Evolutionary conservation across 2,888 invertebrate species (phyloP).

Genomic region (Eucriotettix oculatus): DNA sequence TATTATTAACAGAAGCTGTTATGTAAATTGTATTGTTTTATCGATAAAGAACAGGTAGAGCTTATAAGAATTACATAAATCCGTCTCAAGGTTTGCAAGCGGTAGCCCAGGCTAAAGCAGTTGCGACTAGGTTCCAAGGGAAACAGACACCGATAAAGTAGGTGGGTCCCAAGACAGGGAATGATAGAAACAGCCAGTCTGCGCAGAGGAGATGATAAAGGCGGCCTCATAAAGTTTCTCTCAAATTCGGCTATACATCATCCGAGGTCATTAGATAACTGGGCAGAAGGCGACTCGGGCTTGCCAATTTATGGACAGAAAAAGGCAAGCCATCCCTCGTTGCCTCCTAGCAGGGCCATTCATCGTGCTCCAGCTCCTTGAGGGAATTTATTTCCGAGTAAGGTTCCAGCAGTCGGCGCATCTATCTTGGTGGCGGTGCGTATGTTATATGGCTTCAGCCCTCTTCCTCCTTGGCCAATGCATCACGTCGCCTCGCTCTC

Average conservation of each 20-base stretch:
- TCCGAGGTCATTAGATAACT: slow-evolving; percentile 6
- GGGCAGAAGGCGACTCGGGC: neutral
- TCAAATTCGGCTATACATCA: slow-evolving; percentile 9
- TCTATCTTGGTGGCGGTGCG: slow-evolving; percentile 8
- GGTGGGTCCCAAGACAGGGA: too few species aligned
- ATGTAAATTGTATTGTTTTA: too few species aligned
- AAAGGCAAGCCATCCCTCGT: neutral
- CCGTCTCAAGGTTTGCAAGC: too few species aligned
- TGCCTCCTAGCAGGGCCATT: neutral
- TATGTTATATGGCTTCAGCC: slow-evolving; percentile 1
- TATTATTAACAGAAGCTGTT: too few species aligned
- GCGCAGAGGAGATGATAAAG: slow-evolving; percentile 6
- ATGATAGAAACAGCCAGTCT: too few species aligned
- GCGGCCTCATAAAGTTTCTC: slow-evolving; percentile 8
- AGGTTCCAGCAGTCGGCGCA: slow-evolving; percentile 8
- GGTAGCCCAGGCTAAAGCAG: too few species aligned
- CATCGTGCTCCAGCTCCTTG: neutral
- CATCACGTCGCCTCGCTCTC: neutral
- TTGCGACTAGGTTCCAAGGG: too few species aligned
- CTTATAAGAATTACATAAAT: too few species aligned
- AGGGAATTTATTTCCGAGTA: slow-evolving; percentile 11
- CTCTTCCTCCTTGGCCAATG: neutral
- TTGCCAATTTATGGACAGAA: neutral
- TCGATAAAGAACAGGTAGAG: too few species aligned
- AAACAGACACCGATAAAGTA: too few species aligned